phyloP scores from a whole-genome alignment of 2,797 vertebrate species.

The Neosilurus mollespiculum region DNA sequence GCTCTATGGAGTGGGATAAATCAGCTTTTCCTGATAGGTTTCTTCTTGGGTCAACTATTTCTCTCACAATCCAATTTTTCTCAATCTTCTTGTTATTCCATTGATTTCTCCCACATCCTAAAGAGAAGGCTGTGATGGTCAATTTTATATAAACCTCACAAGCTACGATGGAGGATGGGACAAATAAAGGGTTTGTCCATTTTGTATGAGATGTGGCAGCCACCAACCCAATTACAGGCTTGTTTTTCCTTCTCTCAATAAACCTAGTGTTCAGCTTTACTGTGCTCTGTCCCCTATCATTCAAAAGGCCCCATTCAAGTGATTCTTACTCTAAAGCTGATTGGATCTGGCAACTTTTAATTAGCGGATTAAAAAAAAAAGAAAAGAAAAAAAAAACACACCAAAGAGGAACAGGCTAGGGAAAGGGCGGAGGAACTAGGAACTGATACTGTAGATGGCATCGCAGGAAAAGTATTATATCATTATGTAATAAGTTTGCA shows the following conservation, averaged over 20 bases:
- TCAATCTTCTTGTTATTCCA: conserved; percentile 27
- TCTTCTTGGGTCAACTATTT: conserved; percentile 19
- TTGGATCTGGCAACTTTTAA: conserved; percentile 46
- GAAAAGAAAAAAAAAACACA: not conserved
- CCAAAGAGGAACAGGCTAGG: conserved; percentile 13
- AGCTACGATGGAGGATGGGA: not conserved
- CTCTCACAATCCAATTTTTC: conserved; percentile 31
- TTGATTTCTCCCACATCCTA: conserved; percentile 12
- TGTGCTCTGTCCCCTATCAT: conserved; percentile 2
- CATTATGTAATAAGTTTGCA: not conserved
- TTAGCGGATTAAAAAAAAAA: conserved; percentile 29
- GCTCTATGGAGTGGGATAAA: conserved; percentile 33
- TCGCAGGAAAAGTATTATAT: not conserved
- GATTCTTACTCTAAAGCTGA: conserved; percentile 50
- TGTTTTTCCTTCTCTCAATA: conserved; percentile 28
- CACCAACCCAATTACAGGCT: conserved; percentile 50
- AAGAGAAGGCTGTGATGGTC: conserved; percentile 29
- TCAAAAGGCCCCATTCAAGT: conserved; percentile 52
- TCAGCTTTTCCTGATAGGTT: conserved; percentile 9
- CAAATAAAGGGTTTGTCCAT: conserved; percentile 25
- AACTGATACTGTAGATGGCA: not conserved
- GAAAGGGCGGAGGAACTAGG: not conserved
- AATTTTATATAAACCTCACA: conserved; percentile 27
- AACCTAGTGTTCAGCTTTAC: conserved; percentile 7
- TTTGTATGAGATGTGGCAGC: conserved; percentile 38